These are phyloP conservation scores for Achlya flavicornis DNA, from an alignment of 2,888 invertebrate species.

Conservation along the genomic window DNA sequence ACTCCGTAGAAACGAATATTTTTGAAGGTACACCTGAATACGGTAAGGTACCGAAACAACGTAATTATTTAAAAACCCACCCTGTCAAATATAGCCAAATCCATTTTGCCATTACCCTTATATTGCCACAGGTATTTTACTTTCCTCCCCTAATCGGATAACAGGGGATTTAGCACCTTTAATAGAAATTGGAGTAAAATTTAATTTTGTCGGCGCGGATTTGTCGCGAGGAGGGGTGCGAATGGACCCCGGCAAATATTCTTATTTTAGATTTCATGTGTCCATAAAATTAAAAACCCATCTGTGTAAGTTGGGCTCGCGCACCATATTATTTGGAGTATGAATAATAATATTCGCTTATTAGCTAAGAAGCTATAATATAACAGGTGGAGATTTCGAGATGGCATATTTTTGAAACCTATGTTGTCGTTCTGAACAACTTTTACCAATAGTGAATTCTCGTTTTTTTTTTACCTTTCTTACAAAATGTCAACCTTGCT, in stretches of 20 bases:
- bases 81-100: conserved; percentile 24
- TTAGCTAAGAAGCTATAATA: no score
- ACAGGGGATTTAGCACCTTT: conserved; percentile 37
- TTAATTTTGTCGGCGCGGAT: conserved; percentile 33
- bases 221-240: conserved; percentile 14
- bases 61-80: conserved; percentile 18
- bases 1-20: no score
- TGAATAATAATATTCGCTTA: no score
- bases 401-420: no score
- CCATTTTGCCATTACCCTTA: conserved; percentile 20
- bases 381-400: no score
- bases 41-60: not conserved
- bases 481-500: no score
- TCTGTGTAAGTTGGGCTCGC: no score
- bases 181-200: conserved; percentile 45
- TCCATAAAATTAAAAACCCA: conserved; percentile 17
- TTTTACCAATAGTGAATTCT: no score
- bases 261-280: conserved; percentile 47
- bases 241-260: conserved; percentile 32
- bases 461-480: no score
- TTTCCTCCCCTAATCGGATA: conserved; percentile 37
- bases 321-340: no score
- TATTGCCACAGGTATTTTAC: conserved; percentile 32
- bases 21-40: no score
- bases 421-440: no score